Percentiles rank a stretch among this genome's conserved stretches.
phyloP scores from a whole-genome alignment of 2,113 vertebrate genomes.

The Neomonachus schauinslandi region DNA sequence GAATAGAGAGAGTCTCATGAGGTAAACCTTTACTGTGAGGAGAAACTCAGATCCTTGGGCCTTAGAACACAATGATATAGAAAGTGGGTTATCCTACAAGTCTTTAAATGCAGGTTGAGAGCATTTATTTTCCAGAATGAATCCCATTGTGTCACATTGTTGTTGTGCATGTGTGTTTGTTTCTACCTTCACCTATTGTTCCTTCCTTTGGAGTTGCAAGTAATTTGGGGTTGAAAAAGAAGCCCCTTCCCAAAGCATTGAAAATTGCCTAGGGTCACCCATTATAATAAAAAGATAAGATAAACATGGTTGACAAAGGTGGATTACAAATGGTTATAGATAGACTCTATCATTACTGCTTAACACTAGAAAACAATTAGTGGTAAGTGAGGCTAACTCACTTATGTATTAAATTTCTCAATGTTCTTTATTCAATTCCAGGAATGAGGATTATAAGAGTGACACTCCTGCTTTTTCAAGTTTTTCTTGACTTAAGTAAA shows the following conservation, averaged over 20 bases:
- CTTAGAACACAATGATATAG: not conserved
- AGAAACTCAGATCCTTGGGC: not conserved
- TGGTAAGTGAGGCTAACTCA: not conserved
- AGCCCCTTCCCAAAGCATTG: not conserved
- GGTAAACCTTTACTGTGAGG: not conserved
- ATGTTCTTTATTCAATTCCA: not conserved
- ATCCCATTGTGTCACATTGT: not conserved
- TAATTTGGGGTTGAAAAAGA: not conserved
- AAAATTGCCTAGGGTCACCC: not conserved
- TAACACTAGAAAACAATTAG: not conserved
- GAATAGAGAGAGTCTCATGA: not conserved
- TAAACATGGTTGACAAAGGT: not conserved
- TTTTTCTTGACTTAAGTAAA: conserved; percentile 21
- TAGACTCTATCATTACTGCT: not conserved
- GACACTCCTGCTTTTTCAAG: not conserved
- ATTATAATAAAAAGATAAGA: not conserved
- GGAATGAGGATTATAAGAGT: not conserved
- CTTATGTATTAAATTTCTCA: not conserved
- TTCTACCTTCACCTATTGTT: not conserved
- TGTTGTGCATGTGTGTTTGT: not conserved
- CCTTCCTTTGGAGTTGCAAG: not conserved
- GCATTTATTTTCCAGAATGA: not conserved
- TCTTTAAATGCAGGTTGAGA: not conserved
- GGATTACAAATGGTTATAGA: not conserved
- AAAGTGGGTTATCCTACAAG: not conserved